These are phyloP conservation scores for Magallana gigas DNA, from an alignment of 1,140 invertebrate genomes.

Conservation along the genomic window DNA sequence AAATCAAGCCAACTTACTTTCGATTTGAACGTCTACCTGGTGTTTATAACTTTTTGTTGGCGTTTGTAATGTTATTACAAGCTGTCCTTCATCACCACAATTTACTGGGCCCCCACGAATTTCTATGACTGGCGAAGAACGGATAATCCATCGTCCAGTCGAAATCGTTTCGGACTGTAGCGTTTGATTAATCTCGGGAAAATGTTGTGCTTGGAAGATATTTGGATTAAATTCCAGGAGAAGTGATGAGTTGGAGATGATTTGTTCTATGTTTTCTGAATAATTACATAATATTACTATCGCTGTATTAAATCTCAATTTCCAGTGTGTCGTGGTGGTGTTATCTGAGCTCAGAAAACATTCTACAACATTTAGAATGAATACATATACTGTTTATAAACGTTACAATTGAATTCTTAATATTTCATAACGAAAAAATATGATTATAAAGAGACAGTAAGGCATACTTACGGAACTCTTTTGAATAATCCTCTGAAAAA, in stretches of 20 bases:
- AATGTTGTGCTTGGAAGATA: not conserved
- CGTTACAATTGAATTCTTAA: too few species aligned
- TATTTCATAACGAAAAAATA: too few species aligned
- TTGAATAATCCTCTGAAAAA: too few species aligned
- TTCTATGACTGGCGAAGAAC: not conserved
- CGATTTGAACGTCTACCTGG: not conserved
- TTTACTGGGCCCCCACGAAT: not conserved
- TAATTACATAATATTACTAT: not conserved
- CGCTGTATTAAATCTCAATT: not conserved
- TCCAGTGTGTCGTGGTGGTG: not conserved
- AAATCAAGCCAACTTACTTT: not conserved
- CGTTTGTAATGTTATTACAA: not conserved
- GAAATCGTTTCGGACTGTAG: not conserved
- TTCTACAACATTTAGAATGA: not conserved
- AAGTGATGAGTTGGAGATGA: not conserved
- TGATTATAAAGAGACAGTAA: too few species aligned
- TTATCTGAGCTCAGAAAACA: not conserved
- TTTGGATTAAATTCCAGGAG: slow-evolving; percentile 1
- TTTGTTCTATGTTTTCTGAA: not conserved
- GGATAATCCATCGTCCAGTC: not conserved
- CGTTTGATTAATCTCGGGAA: not conserved
- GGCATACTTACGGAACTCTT: too few species aligned
- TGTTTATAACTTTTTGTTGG: not conserved
- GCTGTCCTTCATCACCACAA: not conserved
- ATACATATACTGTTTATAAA: too few species aligned